phyloP scores from a whole-genome alignment of 2,888 invertebrate species.

The Adineta ricciae region DNA sequence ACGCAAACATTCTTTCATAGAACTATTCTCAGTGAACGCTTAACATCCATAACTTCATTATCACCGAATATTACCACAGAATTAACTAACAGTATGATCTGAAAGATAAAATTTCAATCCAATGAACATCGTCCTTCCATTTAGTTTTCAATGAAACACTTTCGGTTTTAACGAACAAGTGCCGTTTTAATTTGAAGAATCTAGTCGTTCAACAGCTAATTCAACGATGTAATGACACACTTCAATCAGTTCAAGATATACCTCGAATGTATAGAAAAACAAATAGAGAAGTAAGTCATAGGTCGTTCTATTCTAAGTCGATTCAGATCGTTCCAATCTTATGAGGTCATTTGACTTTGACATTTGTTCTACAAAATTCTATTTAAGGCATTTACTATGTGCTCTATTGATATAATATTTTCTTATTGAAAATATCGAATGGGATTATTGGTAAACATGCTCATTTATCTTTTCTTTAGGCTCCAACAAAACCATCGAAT shows the following conservation, averaged over 20 bases:
- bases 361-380: background rate
- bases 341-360: background rate
- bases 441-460: no score
- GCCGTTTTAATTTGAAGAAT: background rate
- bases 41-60: background rate
- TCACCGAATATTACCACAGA: background rate
- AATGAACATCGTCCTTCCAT: background rate
- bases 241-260: slow-evolving; percentile 68
- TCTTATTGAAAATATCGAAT: no score
- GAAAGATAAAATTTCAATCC: no score
- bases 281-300: slow-evolving; percentile 60
- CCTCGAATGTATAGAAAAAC: slow-evolving; percentile 83
- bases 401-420: background rate
- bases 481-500: slow-evolving; percentile 44
- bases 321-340: slow-evolving; percentile 36
- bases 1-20: background rate
- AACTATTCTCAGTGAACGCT: background rate
- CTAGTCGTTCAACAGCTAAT: background rate
- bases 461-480: slow-evolving; percentile 38
- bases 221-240: slow-evolving; percentile 41
- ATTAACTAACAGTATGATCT: background rate
- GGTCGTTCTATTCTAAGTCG: slow-evolving; percentile 38
- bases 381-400: background rate
- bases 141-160: background rate
- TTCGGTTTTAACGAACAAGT: background rate